phyloP scores from a whole-genome alignment of 2,888 invertebrate species.

The Biston betularia region DNA sequence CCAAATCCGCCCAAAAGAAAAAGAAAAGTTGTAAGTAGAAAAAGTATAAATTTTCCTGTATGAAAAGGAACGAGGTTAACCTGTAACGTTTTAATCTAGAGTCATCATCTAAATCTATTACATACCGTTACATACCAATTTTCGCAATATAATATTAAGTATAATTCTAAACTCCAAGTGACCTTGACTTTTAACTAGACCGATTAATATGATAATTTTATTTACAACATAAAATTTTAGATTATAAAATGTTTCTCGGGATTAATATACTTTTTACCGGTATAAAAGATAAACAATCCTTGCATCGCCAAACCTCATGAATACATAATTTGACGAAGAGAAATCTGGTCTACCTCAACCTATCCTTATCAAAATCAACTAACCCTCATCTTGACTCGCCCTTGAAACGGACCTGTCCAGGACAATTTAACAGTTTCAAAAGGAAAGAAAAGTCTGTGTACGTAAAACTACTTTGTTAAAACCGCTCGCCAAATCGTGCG shows the following conservation, averaged over 20 bases:
- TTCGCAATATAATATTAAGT: no score
- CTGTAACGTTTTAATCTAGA: no score
- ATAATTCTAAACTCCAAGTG: not conserved
- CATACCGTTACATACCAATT: not conserved
- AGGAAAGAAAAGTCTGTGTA: slow-evolving; percentile 51
- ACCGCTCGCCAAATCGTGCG: slow-evolving; percentile 46
- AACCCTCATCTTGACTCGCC: slow-evolving; percentile 34
- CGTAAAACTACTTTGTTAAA: slow-evolving; percentile 37
- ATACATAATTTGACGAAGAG: slow-evolving; percentile 11
- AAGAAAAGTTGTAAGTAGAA: no score
- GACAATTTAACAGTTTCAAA: slow-evolving; percentile 28
- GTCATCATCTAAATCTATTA: no score
- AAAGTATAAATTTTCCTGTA: no score
- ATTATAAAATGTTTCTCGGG: not conserved
- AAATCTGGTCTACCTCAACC: slow-evolving; percentile 31
- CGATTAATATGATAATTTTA: not conserved
- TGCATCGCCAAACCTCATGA: slow-evolving; percentile 5
- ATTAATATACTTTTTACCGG: not conserved
- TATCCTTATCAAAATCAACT: slow-evolving; percentile 30
- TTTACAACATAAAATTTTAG: not conserved
- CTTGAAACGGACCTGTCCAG: slow-evolving; percentile 44
- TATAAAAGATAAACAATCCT: slow-evolving; percentile 2
- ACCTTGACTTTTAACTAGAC: not conserved
- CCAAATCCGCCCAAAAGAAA: no score
- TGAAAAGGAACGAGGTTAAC: no score